Evolutionary conservation across 1,140 invertebrate species (phyloP).

Genomic region (Asbolus verrucosus): DNA sequence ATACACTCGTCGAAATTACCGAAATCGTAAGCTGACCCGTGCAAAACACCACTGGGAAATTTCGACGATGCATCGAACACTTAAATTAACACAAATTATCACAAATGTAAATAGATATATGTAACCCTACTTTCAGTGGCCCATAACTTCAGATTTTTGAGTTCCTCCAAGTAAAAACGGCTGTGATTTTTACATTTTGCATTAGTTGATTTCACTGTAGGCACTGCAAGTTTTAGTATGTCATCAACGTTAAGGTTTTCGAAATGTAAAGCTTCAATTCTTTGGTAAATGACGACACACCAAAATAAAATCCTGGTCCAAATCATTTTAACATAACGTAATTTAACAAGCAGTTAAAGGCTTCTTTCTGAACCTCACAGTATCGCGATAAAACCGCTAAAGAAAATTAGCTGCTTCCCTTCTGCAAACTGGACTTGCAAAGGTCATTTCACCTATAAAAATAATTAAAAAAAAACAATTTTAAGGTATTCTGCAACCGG

Average conservation of each 20-base stretch:
- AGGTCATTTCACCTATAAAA: slow-evolving; percentile 22
- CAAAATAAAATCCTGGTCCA: background rate
- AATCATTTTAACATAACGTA: too few relatives aligned
- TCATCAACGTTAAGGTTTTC: background rate
- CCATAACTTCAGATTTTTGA: slow-evolving; percentile 54
- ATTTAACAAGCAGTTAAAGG: too few relatives aligned
- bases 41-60: slow-evolving; percentile 51
- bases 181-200: slow-evolving; percentile 51
- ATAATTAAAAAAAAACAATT: background rate
- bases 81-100: slow-evolving; percentile 1
- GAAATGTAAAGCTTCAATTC: background rate
- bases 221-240: slow-evolving; percentile 2
- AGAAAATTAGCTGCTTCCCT: too few relatives aligned
- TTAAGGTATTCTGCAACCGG: too few relatives aligned
- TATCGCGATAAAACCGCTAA: background rate
- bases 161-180: slow-evolving; percentile 49
- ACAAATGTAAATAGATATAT: background rate
- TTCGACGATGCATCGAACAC: slow-evolving; percentile 54
- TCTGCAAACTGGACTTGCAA: background rate
- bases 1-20: slow-evolving; percentile 56
- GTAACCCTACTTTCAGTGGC: slow-evolving; percentile 56
- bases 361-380: too few relatives aligned
- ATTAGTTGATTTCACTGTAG: background rate
- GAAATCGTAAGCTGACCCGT: slow-evolving; percentile 49
- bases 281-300: background rate